Evolutionary conservation across 2,113 vertebrate species (phyloP), one percentile per base, ranked within the genome.

Genomic region (Lontra canadensis): DNA sequence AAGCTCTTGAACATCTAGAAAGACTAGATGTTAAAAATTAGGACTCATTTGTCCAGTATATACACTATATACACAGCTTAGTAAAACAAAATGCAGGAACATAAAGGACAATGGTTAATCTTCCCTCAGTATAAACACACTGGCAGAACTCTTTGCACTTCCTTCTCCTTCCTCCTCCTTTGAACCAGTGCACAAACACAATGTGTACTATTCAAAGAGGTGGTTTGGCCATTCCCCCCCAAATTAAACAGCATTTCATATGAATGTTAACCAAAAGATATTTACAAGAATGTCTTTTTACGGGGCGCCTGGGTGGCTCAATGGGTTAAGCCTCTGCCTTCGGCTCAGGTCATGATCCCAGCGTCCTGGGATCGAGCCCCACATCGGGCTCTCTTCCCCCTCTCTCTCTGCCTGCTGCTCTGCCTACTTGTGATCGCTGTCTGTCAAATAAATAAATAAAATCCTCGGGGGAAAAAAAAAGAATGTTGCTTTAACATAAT

Each of bases 1-100:
- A 96, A 97, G 92, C 85, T 97, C 86, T 91, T 97, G 81, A 96
- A 95, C 87, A 93, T 79, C 96, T 88, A 91, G 86, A 88, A 63
- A 85, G 63, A 90, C 73, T 85, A 83, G 89, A 73, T 83, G 61
- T 36, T 96, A 49, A 88, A 88, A 95, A 67, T 95, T 65, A 87
- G 76, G 61, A 81, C 95, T 85, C 34, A 44, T 52, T 26, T 92
- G 84, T 76, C 71, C 88, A 44, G 63, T 84, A 90, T 59, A 49
- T 88, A 88, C 36, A 95, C 2, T 86, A 81, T 83, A 76, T 61
- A 67, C 49, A 94, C 21, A 93, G 85, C 42, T 36, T 65, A 89
- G 10, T 25, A 47, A 91, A 87, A 84, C 47, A 81, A 59, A 96
- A 93, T 44, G 17, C 73, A 63, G 11, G 15, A 25, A 59, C 39